These are phyloP conservation scores for Aplodontia rufa DNA, from an alignment of 2,113 vertebrate species.

Conservation along the genomic window DNA sequence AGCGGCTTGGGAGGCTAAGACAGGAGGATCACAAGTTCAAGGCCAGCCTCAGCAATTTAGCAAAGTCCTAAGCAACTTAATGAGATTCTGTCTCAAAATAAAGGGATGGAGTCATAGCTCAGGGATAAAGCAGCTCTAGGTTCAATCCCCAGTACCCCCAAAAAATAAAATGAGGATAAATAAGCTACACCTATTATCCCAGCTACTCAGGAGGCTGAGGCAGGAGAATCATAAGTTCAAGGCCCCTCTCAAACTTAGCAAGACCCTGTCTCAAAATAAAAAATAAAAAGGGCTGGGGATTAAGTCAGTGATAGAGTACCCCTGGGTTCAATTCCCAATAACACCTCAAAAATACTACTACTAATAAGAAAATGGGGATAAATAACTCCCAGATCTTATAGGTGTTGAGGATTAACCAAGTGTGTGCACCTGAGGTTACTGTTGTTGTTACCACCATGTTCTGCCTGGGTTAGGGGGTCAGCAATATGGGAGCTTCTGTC, in stretches of 20 bases:
- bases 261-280: no score
- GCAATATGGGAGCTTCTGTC: rapidly evolving
- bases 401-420: neutral
- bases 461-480: neutral
- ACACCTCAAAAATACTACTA: no score
- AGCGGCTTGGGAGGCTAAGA: no score
- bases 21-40: neutral
- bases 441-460: neutral
- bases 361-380: neutral
- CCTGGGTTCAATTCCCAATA: no score
- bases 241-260: no score
- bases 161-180: neutral
- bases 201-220: no score
- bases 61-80: neutral
- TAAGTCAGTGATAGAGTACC: no score
- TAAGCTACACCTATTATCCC: no score
- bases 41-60: neutral
- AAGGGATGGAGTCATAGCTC: neutral
- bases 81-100: neutral
- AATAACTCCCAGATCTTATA: neutral
- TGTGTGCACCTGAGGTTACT: neutral
- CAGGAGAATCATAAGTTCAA: no score
- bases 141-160: neutral
- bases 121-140: neutral
- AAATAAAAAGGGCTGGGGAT: no score